Conservation (phyloP, 2,113 vertebrate genomes). For the Candoia aspera region DNA sequence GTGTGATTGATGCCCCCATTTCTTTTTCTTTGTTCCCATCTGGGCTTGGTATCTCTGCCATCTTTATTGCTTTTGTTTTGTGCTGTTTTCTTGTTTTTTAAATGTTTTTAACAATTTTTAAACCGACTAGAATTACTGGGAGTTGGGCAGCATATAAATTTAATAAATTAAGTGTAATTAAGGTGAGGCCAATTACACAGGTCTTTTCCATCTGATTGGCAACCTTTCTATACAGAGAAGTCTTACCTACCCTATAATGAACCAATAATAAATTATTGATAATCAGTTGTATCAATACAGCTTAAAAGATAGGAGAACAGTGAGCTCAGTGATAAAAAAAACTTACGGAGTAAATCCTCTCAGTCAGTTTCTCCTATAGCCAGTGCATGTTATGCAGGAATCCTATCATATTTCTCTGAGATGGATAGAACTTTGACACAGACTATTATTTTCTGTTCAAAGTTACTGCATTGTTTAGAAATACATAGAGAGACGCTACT, state of each 20-base stretch:
- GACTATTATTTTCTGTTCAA: too few relatives aligned
- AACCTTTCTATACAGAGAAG: not conserved
- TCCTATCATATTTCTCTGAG: not conserved
- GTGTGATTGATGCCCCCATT: not conserved
- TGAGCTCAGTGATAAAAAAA: not conserved
- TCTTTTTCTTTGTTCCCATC: too few relatives aligned
- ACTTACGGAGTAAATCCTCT: not conserved
- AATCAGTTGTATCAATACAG: not conserved
- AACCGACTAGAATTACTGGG: not conserved
- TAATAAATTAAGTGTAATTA: not conserved
- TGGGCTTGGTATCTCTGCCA: not conserved
- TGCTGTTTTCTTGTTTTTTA: not conserved
- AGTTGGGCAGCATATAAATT: not conserved
- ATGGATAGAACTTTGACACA: not conserved
- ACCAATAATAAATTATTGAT: not conserved
- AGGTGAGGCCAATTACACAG: not conserved
- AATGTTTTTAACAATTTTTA: not conserved
- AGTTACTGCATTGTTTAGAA: too few relatives aligned
- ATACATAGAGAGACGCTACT: too few relatives aligned
- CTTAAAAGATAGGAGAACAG: not conserved
- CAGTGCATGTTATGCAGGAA: too few relatives aligned
- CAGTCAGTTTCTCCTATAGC: not conserved
- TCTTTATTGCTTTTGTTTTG: not conserved
- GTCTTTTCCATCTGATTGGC: not conserved
- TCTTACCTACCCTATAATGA: not conserved